phyloP scores from a whole-genome alignment of 1,140 invertebrate species.

The Diabrotica virgifera region DNA sequence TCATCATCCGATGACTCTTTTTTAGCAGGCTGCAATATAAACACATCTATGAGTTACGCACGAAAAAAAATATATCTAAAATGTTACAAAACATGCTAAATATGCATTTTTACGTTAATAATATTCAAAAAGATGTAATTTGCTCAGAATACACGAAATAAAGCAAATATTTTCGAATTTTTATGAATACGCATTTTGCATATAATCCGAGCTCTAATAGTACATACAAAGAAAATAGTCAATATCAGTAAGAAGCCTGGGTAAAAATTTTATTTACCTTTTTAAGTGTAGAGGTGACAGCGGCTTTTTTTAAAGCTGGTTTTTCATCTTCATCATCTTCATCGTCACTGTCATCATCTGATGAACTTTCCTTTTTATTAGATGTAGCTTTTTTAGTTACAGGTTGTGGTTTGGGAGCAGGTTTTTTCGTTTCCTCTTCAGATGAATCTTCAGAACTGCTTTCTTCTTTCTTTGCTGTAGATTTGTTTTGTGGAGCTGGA shows the following conservation, averaged over 20 bases:
- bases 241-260: too few relatives aligned
- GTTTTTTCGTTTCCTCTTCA: constrained; percentile 25
- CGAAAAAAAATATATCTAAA: too few relatives aligned
- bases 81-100: too few relatives aligned
- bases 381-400: constrained; percentile 10
- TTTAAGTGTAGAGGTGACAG: neutral
- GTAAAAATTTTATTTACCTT: neutral
- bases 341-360: constrained; percentile 39
- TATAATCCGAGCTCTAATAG: too few relatives aligned
- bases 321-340: constrained; percentile 28
- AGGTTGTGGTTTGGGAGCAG: neutral
- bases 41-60: too few relatives aligned
- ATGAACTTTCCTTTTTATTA: constrained; percentile 37
- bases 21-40: neutral
- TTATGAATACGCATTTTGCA: too few relatives aligned
- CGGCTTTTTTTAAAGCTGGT: neutral
- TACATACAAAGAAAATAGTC: too few relatives aligned
- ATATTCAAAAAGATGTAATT: too few relatives aligned
- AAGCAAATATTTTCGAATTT: too few relatives aligned
- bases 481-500: constrained; percentile 25
- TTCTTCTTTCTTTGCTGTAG: constrained; percentile 16
- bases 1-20: constrained; percentile 30
- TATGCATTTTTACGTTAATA: too few relatives aligned
- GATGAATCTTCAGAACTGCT: constrained; percentile 30
- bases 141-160: too few relatives aligned